Percentiles rank a stretch among this genome's conserved stretches.
These are phyloP conservation scores for Camelus dromedarius DNA, from an alignment of 2,113 vertebrate genomes.

Conservation along the genomic window DNA sequence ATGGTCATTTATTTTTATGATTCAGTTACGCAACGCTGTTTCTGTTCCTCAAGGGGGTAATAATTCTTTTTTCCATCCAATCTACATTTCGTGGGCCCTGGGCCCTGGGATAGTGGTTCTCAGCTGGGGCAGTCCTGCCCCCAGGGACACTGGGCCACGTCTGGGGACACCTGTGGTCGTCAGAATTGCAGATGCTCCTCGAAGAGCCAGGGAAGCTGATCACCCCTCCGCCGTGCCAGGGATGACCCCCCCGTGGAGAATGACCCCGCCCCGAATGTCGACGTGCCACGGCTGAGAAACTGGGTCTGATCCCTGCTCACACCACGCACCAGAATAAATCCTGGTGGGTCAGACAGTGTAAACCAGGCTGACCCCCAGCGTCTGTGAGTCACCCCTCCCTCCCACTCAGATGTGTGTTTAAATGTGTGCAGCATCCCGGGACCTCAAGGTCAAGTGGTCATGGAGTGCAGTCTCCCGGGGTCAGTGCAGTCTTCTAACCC, in stretches of 20 bases:
- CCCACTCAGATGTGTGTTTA: neutral
- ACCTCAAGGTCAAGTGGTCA: neutral
- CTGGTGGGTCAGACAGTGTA: neutral
- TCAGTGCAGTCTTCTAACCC: neutral
- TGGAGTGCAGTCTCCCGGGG: neutral
- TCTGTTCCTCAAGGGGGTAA: neutral
- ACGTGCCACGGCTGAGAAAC: neutral
- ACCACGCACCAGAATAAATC: neutral
- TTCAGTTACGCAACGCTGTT: neutral
- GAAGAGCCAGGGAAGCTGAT: neutral
- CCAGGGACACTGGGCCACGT: neutral
- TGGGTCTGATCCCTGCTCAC: neutral
- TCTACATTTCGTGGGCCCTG: neutral
- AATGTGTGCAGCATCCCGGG: neutral
- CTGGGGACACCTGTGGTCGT: neutral
- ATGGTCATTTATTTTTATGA: neutral
- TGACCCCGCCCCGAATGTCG: neutral
- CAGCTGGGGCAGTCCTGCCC: neutral
- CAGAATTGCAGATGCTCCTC: neutral
- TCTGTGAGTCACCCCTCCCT: neutral
- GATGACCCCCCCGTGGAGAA: neutral
- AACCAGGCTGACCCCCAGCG: neutral
- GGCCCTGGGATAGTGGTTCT: no score
- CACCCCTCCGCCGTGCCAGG: neutral
- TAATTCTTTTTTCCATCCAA: neutral